Conservation (phyloP, 2,113 vertebrate genomes). For the Pontoporia blainvillei region DNA sequence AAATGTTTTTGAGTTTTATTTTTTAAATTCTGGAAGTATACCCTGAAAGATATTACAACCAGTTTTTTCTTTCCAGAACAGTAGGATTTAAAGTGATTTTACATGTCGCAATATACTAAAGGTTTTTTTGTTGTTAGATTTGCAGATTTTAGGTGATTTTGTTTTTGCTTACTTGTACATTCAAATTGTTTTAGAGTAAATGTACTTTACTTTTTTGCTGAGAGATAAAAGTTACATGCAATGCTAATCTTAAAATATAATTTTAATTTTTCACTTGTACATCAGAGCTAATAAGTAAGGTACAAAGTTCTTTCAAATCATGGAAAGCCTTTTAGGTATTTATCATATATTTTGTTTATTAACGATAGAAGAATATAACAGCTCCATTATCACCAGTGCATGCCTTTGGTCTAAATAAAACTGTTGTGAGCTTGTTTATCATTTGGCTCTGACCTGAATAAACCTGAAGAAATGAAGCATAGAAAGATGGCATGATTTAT, state of each 20-base stretch:
- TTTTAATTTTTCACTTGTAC: background rate
- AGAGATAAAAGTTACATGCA: background rate
- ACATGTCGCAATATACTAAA: background rate
- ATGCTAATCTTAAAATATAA: background rate
- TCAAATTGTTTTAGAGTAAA: background rate
- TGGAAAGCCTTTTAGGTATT: background rate
- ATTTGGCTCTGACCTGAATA: background rate
- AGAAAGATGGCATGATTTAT: background rate
- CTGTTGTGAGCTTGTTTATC: background rate
- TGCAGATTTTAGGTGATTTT: background rate
- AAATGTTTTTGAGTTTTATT: background rate
- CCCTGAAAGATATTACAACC: background rate
- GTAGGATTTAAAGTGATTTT: background rate
- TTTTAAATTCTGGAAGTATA: background rate
- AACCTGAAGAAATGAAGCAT: background rate
- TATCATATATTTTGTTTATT: background rate
- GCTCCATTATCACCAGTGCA: background rate
- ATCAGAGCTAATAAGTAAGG: background rate
- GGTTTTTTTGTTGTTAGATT: background rate
- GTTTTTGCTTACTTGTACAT: background rate
- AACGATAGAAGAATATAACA: background rate
- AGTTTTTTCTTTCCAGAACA: background rate
- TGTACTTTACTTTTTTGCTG: background rate
- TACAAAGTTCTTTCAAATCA: background rate
- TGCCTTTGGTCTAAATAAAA: background rate